Base-by-base conservation (phyloP, 2,888 invertebrate species). In the Leucophenga maculata region DNA sequence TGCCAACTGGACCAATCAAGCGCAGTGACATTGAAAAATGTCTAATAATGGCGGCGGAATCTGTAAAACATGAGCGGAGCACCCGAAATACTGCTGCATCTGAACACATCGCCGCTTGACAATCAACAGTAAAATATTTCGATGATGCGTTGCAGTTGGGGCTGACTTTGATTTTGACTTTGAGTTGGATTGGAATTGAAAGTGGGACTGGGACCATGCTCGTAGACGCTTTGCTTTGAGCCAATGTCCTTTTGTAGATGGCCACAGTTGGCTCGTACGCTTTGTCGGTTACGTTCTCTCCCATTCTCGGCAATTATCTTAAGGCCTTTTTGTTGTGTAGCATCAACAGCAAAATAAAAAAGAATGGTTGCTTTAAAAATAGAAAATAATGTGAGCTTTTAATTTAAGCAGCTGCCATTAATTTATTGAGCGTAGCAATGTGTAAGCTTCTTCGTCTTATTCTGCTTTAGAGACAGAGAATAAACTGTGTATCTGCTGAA, bases 11-110 rank as follows among this genome's bases (percentile, higher is more conserved):
- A 77, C 77, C 78, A 60, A 55, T 39, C 57, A 54, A 32, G 44
- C 22, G 65, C 78, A 74, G 70, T 80, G 80, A 80, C 80, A 80
- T 82, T 83, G 84, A 80, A 83, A 83, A 80, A 80, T 80, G 84
- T 59, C 48, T 59, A 39, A 39, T 39, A 39, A 1, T 9, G 11
- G 39, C 39, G 1, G 39, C 39, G 11, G 39, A 8, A 39, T 2
- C 26, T 26, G 26, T 26, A 26, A 26, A 26, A 26, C 26, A 26
- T 26, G 4, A 26, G 39, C 39, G 11, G 39, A 39, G 39, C 39
- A 39, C 3, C 26, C 26, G 4, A 26, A 26, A 3, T 26, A 4
- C 26, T 26, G 26, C 26, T 26, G 26, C 26, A 26, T 26, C 4
- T 26, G 26, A 3, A 26, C 4, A 26, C 26, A 26, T 26, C 26